phyloP scores from a whole-genome alignment of 1,140 invertebrate genomes.

The Stenopsyche tienmushanensis region DNA sequence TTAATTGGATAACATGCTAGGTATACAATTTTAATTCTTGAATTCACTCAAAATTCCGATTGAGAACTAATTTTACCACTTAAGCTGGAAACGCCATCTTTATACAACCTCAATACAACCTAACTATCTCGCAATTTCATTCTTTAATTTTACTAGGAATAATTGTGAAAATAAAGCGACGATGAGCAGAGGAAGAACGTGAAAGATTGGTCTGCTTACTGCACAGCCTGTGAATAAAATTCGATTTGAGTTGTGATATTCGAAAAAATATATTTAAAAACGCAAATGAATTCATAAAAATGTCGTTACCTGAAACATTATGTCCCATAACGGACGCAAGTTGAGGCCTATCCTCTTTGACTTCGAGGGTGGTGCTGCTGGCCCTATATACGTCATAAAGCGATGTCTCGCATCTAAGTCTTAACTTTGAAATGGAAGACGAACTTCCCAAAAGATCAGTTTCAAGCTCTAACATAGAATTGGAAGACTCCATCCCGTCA shows the following conservation, averaged over 20 bases:
- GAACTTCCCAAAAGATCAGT: slow-evolving; percentile 45
- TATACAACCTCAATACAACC: slow-evolving; percentile 7
- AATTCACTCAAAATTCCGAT: not conserved
- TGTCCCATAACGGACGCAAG: slow-evolving; percentile 54
- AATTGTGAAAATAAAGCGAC: slow-evolving; percentile 21
- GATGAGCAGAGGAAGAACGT: slow-evolving; percentile 9
- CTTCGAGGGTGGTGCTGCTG: slow-evolving; percentile 50
- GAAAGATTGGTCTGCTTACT: not conserved
- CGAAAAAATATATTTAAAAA: not conserved
- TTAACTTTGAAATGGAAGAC: slow-evolving; percentile 51
- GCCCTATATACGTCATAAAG: slow-evolving; percentile 55
- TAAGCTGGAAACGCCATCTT: not conserved
- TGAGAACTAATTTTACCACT: not conserved
- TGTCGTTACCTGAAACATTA: slow-evolving; percentile 51
- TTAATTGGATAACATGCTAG: slow-evolving; percentile 7
- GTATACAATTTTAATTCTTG: slow-evolving; percentile 16
- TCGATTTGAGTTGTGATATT: slow-evolving; percentile 2
- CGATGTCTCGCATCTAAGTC: slow-evolving; percentile 53
- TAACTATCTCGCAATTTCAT: slow-evolving; percentile 32
- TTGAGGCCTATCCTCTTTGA: slow-evolving; percentile 53
- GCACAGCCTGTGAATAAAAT: slow-evolving; percentile 26
- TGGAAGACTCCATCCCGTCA: slow-evolving; percentile 52
- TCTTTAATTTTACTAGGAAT: slow-evolving; percentile 32
- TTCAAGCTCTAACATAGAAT: slow-evolving; percentile 52
- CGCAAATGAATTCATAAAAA: not conserved